A percentile compares a stretch with the other conserved stretches of the same genome.
phyloP scores from a whole-genome alignment of 2,113 vertebrate genomes.

The Rhabdornis inornatus region DNA sequence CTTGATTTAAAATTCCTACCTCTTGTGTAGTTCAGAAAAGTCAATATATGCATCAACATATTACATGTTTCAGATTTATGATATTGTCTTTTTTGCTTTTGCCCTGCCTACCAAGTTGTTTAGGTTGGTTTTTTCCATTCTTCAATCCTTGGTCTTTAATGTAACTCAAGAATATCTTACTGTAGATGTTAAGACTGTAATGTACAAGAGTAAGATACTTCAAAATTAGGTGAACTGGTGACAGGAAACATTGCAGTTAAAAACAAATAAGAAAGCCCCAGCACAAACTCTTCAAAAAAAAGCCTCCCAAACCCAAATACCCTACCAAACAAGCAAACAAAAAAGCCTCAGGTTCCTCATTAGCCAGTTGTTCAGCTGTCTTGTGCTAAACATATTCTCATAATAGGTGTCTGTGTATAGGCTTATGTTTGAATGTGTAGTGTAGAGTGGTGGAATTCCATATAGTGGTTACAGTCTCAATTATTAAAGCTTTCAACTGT shows the following conservation, averaged over 20 bases:
- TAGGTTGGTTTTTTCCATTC: neutral
- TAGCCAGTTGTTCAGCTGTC: neutral
- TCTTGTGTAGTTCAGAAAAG: neutral
- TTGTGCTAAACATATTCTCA: neutral
- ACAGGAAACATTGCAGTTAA: neutral
- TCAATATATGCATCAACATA: neutral
- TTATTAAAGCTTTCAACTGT: neutral
- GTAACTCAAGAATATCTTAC: neutral
- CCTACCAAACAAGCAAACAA: neutral
- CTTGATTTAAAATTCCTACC: neutral
- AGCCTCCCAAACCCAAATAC: neutral
- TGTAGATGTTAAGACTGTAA: neutral
- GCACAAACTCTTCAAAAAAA: neutral
- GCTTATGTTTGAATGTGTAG: neutral
- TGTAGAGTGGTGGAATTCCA: neutral
- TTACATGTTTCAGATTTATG: neutral
- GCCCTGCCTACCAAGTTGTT: neutral
- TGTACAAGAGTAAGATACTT: neutral
- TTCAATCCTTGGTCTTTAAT: neutral
- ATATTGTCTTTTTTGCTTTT: neutral
- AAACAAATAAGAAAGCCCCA: neutral
- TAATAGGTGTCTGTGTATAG: neutral
- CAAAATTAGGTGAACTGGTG: neutral
- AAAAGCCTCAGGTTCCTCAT: neutral
- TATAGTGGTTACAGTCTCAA: neutral